phyloP scores from a whole-genome alignment of 2,113 vertebrate species.

The Coracopsis vasa region DNA sequence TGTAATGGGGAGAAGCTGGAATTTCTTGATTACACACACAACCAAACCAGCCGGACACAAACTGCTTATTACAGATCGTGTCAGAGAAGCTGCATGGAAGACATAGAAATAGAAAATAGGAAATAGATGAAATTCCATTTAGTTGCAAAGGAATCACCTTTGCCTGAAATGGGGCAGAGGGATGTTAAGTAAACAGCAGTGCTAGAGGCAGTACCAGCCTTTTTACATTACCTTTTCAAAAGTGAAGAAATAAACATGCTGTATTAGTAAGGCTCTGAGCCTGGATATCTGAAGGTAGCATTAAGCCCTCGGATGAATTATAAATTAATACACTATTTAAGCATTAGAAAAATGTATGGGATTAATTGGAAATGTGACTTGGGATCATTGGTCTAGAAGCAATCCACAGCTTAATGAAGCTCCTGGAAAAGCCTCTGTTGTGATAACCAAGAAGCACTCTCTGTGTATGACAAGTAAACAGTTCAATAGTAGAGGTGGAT shows the following conservation, averaged over 20 bases:
- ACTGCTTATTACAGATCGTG: not conserved
- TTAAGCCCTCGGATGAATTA: not conserved
- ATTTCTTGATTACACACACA: fast-evolving
- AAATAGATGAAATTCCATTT: not conserved
- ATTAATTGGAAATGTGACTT: not conserved
- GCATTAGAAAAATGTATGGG: not conserved
- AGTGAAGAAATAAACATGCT: not conserved
- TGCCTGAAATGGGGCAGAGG: not conserved
- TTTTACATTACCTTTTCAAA: not conserved
- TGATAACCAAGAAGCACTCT: not conserved
- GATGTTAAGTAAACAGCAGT: not conserved
- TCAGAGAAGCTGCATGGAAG: not conserved
- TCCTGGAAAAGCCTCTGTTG: not conserved
- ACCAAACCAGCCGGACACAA: not conserved
- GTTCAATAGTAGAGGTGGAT: not conserved
- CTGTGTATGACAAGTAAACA: not conserved
- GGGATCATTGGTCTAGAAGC: not conserved
- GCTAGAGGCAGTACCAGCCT: not conserved
- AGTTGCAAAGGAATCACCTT: not conserved
- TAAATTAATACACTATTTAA: not conserved
- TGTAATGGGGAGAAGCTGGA: not conserved
- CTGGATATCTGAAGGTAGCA: not conserved
- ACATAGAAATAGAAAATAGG: no score
- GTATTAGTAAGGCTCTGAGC: not conserved
- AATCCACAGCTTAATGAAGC: not conserved